These are phyloP conservation scores for Physeter macrocephalus DNA, from an alignment of 2,113 vertebrate species.

Conservation along the genomic window DNA sequence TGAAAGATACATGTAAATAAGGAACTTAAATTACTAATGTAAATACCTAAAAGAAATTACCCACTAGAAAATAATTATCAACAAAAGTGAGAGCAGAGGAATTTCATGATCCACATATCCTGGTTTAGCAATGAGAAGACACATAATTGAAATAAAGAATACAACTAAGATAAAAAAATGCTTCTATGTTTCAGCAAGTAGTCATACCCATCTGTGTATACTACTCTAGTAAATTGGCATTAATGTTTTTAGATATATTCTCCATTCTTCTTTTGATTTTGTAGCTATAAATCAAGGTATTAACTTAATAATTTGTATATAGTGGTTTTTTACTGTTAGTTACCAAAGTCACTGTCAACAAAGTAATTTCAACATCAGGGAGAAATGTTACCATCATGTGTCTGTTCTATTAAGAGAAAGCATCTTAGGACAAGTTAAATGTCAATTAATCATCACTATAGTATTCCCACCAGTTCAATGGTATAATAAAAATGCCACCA, in stretches of 20 bases:
- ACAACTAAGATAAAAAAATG: background rate
- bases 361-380: constrained; percentile 38
- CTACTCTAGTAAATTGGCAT: background rate
- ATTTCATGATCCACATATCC: background rate
- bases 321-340: background rate
- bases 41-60: background rate
- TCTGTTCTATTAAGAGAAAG: constrained; percentile 15
- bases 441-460: constrained; percentile 62
- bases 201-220: background rate
- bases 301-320: background rate
- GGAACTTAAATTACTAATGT: background rate
- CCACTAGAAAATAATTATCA: background rate
- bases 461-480: constrained; percentile 58
- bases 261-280: background rate
- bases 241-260: background rate
- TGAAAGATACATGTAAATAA: background rate
- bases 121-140: background rate
- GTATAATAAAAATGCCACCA: constrained; percentile 49
- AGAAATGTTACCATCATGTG: constrained; percentile 47
- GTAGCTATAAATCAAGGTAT: background rate
- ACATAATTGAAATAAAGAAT: background rate
- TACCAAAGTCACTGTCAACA: background rate
- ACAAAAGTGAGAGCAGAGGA: background rate
- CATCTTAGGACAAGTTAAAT: constrained; percentile 56
- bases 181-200: background rate